Conservation (phyloP, 1,140 invertebrate species). For the Eufriesea mexicana region DNA sequence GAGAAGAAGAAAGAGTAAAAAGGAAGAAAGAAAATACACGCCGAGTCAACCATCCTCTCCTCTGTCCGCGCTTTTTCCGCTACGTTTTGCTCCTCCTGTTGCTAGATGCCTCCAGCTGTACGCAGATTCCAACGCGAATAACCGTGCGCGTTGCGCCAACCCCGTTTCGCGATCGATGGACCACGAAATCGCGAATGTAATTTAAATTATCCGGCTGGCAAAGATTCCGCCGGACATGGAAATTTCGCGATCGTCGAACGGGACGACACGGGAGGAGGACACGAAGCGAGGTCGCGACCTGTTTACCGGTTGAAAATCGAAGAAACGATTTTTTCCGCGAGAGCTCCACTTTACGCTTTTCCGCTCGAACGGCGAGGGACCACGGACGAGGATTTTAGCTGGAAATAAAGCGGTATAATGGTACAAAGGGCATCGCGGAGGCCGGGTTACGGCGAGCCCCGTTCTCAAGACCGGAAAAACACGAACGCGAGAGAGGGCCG, state of each 20-base stretch:
- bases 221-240: not conserved
- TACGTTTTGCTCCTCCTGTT: conserved; percentile 57
- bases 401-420: conserved; percentile 43
- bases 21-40: conserved; percentile 68
- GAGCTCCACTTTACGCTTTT: not conserved
- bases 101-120: conserved; percentile 60
- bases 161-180: not conserved
- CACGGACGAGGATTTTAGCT: not conserved
- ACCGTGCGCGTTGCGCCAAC: not conserved
- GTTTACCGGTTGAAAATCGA: not conserved
- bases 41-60: conserved; percentile 60
- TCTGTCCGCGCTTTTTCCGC: conserved; percentile 62
- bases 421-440: conserved; percentile 52
- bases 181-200: not conserved
- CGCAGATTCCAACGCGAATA: conserved; percentile 59
- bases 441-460: conserved; percentile 43
- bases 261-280: not conserved
- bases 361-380: not conserved
- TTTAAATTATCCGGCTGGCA: not conserved
- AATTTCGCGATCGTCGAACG: not conserved
- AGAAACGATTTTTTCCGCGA: not conserved
- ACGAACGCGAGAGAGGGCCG: conserved; percentile 22
- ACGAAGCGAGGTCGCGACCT: not conserved
- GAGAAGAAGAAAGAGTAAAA: conserved; percentile 47
- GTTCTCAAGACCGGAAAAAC: conserved; percentile 38